Conservation (phyloP, 2,888 invertebrate species). For the Abscondita cerata region DNA sequence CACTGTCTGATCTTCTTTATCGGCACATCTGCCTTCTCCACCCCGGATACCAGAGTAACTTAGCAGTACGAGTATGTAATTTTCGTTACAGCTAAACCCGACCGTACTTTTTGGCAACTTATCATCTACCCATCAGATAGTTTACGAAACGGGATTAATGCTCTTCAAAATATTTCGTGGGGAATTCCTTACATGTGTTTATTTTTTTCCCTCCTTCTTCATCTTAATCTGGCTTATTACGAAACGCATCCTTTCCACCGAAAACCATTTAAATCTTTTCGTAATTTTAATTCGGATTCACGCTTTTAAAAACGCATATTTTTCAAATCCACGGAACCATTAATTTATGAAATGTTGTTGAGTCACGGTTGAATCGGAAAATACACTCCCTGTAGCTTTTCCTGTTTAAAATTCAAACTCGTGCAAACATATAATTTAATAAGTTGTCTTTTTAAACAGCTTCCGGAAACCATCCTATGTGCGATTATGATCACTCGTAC, state of each 20-base stretch:
- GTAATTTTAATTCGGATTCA: no score
- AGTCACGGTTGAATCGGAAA: not conserved
- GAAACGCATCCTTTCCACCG: not conserved
- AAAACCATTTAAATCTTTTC: no score
- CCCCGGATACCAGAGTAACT: constrained; percentile 26
- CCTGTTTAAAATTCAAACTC: constrained; percentile 2
- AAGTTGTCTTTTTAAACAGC: no score
- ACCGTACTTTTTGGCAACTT: constrained; percentile 19
- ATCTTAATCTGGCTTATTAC: not conserved
- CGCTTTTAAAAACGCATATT: no score
- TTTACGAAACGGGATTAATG: constrained; percentile 17
- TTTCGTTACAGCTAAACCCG: constrained; percentile 5
- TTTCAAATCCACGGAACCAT: no score
- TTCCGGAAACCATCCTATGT: no score
- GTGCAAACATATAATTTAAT: not conserved
- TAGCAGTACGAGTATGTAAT: constrained; percentile 28
- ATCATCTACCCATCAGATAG: constrained; percentile 16
- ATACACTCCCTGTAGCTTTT: not conserved
- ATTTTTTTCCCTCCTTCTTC: not conserved
- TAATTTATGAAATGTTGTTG: no score
- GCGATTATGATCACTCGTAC: no score
- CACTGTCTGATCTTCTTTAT: constrained; percentile 46
- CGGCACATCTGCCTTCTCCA: constrained; percentile 41
- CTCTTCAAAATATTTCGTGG: constrained; percentile 11
- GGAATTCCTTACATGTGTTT: not conserved